Base-by-base conservation (phyloP, 2,113 vertebrate genomes). In the Pluvialis apricaria region DNA sequence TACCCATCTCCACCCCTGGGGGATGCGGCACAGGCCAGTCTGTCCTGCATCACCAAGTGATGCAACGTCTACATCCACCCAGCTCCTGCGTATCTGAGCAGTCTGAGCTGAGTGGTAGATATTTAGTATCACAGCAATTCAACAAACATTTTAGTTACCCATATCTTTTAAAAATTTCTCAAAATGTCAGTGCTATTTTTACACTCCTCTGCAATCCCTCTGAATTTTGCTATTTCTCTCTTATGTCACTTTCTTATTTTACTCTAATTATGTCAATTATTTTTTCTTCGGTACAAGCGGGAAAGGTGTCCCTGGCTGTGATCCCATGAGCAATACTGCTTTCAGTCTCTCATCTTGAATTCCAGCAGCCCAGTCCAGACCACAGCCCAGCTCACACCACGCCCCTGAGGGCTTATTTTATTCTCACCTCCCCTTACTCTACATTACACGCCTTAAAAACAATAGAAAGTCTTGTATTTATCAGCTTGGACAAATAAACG, bases 251-350 rank as follows among this genome's bases (percentile, higher is more conserved):
- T 54, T 47, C 64, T 42, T 28, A n/a, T 77, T 61, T 82, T 42
- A 31, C 38, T 65, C 15, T 5, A 26, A 42, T 7, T 26, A 40
- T 25, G 40, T 11, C 58, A 32, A 4, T 61, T 38, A 28, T 20
- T 26, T 57, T 72, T 40, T 52, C 32, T 49, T 11, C 34, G 45
- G 38, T 12, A 19, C 7, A 0, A 55, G 61, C 29, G 45, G 52
- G 34, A 57, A 17, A 21, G 54, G 2, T 14, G 25, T 42, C 57
- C 57, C 70, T 11, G 12, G 1, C 29, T 16, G 10, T 10, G n/a
- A 20, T 6, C 51, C 55, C 47, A 3, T 1, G 13, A 40, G 29
- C 0, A 1, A 61, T 9, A 3, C 21, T 4, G 2, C 45, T n/a
- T 22, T 9, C 51, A 21, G 21, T 16, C 68, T 28, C 32, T 36